Evolutionary conservation across 1,140 invertebrate species (phyloP).

Genomic region (Saxidomus purpurata): DNA sequence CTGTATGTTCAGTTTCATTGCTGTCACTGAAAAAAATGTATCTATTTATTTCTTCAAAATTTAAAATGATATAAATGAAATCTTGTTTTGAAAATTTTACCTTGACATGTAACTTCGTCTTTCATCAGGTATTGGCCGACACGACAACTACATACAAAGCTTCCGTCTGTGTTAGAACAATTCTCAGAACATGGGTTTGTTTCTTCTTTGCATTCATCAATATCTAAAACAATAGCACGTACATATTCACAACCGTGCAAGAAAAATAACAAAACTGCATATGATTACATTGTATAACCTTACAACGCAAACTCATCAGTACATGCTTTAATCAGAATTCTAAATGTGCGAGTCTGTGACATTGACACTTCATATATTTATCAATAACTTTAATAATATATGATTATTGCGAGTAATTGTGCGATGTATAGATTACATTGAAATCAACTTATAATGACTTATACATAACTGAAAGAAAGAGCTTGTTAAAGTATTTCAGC

Average conservation of each 20-base stretch:
- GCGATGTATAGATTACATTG: no score
- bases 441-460: no score
- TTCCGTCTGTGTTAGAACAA: slow-evolving; percentile 27
- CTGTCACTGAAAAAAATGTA: no score
- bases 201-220: slow-evolving; percentile 17
- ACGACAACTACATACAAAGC: slow-evolving; percentile 17
- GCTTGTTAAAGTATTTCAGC: background rate
- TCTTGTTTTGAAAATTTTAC: background rate
- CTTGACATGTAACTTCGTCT: slow-evolving; percentile 4
- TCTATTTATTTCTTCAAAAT: no score
- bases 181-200: background rate
- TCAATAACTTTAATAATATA: no score
- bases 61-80: no score
- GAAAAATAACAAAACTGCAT: background rate
- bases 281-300: background rate
- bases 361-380: no score
- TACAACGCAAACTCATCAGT: background rate
- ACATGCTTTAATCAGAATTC: background rate
- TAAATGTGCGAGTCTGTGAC: no score
- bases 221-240: slow-evolving; percentile 19
- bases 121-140: background rate
- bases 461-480: background rate
- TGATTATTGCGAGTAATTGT: no score
- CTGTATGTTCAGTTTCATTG: no score
- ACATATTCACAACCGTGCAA: background rate